Evolutionary conservation across 2,113 vertebrate genomes (phyloP).

Genomic region (Amphiprion percula): DNA sequence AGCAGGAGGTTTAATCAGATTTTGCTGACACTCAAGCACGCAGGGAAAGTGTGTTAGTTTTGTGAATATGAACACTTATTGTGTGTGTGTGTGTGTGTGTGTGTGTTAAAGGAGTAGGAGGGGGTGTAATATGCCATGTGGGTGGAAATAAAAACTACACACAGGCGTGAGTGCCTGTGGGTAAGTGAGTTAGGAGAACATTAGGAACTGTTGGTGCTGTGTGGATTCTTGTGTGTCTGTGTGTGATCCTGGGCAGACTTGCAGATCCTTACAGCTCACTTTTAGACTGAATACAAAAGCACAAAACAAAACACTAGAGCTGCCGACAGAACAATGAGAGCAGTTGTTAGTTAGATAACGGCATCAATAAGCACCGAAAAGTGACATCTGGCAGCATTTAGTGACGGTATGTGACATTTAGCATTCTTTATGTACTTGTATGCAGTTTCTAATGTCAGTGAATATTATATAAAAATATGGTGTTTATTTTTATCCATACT

Average conservation of each 20-base stretch:
- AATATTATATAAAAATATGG: too few species aligned
- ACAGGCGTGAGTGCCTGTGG: constrained; percentile 39
- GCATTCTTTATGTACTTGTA: too few species aligned
- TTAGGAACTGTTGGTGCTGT: constrained; percentile 45
- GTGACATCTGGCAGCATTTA: too few species aligned
- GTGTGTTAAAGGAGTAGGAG: constrained; percentile 15
- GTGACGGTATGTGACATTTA: too few species aligned
- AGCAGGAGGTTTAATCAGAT: constrained; percentile 50
- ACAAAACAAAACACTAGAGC: background rate
- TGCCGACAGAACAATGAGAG: background rate
- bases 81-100: constrained; percentile 23
- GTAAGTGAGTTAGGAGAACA: constrained; percentile 67
- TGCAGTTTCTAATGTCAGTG: too few species aligned
- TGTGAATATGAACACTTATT: background rate
- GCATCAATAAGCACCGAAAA: too few species aligned
- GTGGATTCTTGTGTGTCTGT: constrained; percentile 8
- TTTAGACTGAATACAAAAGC: constrained; percentile 9
- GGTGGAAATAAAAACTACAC: constrained; percentile 55
- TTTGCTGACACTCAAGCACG: constrained; percentile 26
- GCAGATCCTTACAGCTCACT: constrained; percentile 11
- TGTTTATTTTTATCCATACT: too few species aligned
- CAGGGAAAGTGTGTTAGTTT: constrained; percentile 31
- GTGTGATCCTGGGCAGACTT: background rate
- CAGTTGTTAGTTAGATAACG: too few species aligned
- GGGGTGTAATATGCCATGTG: constrained; percentile 40